A percentile compares a stretch with the other conserved stretches of the same genome.
phyloP scores from a whole-genome alignment of 2,888 invertebrate genomes.

The Andrena haemorrhoa region DNA sequence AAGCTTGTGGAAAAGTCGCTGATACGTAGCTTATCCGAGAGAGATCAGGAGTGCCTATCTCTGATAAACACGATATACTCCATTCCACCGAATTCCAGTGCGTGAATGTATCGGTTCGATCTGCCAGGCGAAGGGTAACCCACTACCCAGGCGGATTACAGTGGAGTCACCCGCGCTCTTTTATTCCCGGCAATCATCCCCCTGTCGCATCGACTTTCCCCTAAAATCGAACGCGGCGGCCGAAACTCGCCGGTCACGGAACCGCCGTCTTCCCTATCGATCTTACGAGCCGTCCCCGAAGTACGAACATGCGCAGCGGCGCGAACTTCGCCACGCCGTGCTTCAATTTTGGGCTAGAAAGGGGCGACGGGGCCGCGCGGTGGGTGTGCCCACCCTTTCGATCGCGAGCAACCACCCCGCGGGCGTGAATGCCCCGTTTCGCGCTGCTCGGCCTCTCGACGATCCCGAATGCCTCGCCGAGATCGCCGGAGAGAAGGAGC shows the following conservation, averaged over 20 bases:
- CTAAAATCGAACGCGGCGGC: constrained; percentile 50
- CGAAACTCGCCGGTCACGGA: constrained; percentile 46
- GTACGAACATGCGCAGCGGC: constrained; percentile 64
- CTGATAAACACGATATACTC: not conserved
- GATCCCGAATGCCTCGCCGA: not conserved
- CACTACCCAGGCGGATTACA: not conserved
- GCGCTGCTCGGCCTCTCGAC: not conserved
- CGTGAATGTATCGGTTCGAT: not conserved
- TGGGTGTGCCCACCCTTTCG: not conserved
- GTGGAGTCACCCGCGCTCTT: not conserved
- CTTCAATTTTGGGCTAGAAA: constrained; percentile 62
- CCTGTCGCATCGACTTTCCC: constrained; percentile 37
- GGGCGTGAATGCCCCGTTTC: not conserved
- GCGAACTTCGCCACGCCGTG: constrained; percentile 38
- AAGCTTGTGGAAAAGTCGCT: not conserved
- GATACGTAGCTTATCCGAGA: not conserved
- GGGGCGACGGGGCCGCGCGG: constrained; percentile 28
- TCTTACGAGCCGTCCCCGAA: constrained; percentile 60
- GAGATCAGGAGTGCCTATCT: not conserved
- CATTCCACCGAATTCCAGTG: not conserved
- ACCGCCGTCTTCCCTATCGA: constrained; percentile 66
- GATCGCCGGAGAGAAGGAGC: not conserved
- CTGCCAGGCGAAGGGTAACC: not conserved
- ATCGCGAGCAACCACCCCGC: not conserved
- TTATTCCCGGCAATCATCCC: not conserved